Conservation (phyloP, 1,140 invertebrate species). For the Hyles euphorbiae region DNA sequence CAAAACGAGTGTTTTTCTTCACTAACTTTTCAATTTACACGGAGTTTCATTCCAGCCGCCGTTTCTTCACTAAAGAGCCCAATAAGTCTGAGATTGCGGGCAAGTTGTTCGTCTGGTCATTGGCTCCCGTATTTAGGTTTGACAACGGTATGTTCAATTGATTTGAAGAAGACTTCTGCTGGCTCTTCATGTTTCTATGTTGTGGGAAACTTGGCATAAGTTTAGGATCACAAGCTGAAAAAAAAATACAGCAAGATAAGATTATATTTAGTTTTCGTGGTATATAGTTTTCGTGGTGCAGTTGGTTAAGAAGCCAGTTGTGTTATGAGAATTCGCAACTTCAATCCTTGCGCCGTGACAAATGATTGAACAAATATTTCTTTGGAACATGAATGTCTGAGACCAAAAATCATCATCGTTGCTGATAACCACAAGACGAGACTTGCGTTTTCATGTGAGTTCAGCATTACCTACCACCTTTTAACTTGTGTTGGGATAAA, state of each 20-base stretch:
- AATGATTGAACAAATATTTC: too few species aligned
- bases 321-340: too few species aligned
- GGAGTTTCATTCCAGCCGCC: slow-evolving; percentile 76
- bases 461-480: too few species aligned
- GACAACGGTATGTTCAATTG: slow-evolving; percentile 64
- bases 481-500: too few species aligned
- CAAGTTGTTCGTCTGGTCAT: slow-evolving; percentile 83
- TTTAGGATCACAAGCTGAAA: slow-evolving; percentile 94
- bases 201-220: slow-evolving; percentile 98
- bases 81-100: slow-evolving; percentile 87
- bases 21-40: background rate
- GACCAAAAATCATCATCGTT: too few species aligned
- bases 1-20: background rate
- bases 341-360: too few species aligned
- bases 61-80: slow-evolving; percentile 83
- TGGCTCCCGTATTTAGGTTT: slow-evolving; percentile 77
- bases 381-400: too few species aligned
- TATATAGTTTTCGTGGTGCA: too few species aligned
- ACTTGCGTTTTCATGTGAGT: too few species aligned
- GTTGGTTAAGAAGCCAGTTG: too few species aligned
- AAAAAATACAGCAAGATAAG: slow-evolving; percentile 21
- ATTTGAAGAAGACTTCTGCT: slow-evolving; percentile 60
- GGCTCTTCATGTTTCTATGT: slow-evolving; percentile 90
- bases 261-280: too few species aligned
- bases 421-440: too few species aligned